Evolutionary conservation across 2,797 vertebrate genomes (phyloP), one percentile per base, ranked within the genome.

Genomic region (Epinephelus coioides): DNA sequence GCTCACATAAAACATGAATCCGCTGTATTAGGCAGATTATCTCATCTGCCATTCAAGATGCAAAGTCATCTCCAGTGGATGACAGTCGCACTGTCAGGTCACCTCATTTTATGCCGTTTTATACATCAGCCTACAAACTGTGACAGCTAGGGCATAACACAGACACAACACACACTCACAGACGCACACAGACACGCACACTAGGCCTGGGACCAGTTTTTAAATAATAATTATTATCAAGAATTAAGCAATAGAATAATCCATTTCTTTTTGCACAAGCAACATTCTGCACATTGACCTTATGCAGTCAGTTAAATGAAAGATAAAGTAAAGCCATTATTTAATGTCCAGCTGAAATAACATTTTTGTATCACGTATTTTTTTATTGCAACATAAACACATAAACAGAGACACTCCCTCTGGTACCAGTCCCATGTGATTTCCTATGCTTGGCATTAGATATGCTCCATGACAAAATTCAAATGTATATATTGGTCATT

Each of bases 21-120:
- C 27, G 21, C 83, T 83, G 84, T 87, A 91, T 93, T 91, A 92
- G 79, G 78, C 78, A 83, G 91, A 92, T 91, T 91, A 87, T 89
- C 74, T 86, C 74, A 76, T 86, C 87, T 91, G 92, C 81, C 92
- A 91, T 90, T 93, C 91, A 93, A 78, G 72, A 91, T 81, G 88
- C 82, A 90, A 89, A 86, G 87, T 91, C 90, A 91, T 88, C 86
- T 85, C 66, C 76, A 78, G 64, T 70, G 64, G 79, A 84, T 87
- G 87, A 87, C 84, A 79, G 83, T 86, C 47, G 57, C 70, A 82
- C 82, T 91, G 77, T 84, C 85, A 82, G 79, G 77, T 82, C 82
- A 60, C 66, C 75, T 84, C 54, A 69, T 82, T 71, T 75, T 60
- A 77, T 88, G 82, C 69, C 47, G 15, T 64, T 78, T 78, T 60